Evolutionary conservation across 2,797 vertebrate species (phyloP).

Genomic region (Lagocephalus sceleratus): DNA sequence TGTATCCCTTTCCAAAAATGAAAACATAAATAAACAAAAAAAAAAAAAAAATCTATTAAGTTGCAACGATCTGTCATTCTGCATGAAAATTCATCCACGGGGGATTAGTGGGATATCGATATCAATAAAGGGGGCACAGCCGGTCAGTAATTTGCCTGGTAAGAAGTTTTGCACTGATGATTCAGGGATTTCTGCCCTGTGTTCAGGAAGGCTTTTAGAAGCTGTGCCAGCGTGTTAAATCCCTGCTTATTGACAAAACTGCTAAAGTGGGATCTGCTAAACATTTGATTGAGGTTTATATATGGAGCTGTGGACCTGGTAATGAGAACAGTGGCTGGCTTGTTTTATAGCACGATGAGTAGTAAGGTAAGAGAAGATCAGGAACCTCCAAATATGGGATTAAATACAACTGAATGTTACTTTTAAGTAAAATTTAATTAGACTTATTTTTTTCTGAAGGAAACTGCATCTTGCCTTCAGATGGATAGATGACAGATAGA

Average conservation of each 20-base stretch:
- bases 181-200: constrained; percentile 73
- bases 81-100: constrained; percentile 36
- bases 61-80: constrained; percentile 34
- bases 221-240: constrained; percentile 55
- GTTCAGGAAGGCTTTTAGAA: constrained; percentile 68
- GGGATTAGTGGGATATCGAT: constrained; percentile 47
- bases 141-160: constrained; percentile 70
- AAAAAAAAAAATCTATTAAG: too few species aligned
- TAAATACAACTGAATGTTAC: too few species aligned
- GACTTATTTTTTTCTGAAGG: too few species aligned
- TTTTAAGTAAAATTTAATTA: too few species aligned
- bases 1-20: too few species aligned
- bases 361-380: constrained; percentile 61
- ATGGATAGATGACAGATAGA: too few species aligned
- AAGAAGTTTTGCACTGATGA: constrained; percentile 70
- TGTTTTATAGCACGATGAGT: constrained; percentile 60
- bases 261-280: constrained; percentile 57
- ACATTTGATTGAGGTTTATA: constrained; percentile 74
- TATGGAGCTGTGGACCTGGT: constrained; percentile 34
- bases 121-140: constrained; percentile 55
- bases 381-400: background rate
- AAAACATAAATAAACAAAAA: too few species aligned
- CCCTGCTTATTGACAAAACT: constrained; percentile 66
- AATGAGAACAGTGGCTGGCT: constrained; percentile 47
- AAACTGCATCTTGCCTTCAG: too few species aligned